Evolutionary conservation across 2,888 invertebrate species (phyloP), one percentile per base, ranked within the genome.

Genomic region (Elmis aenea): DNA sequence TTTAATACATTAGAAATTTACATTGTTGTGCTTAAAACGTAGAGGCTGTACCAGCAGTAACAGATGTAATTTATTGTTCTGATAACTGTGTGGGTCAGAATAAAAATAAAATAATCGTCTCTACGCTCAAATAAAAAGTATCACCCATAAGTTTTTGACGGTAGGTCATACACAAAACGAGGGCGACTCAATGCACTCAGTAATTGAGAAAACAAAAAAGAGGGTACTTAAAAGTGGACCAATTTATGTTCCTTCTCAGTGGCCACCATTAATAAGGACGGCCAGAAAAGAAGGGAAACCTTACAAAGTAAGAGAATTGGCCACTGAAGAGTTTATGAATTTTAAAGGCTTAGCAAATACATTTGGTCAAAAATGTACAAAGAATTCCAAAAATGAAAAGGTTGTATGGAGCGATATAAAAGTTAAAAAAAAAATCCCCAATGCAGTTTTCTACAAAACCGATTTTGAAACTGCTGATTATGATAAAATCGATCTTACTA

Each of bases 91-190:
- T 26, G 2, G 24, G 24, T 31, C 23, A 31, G 21, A 31, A 31
- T 31, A 15, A 31, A 24, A 24, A 24, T 31, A 23, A 22, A 23
- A 31, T 23, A 5, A n/a, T 30, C 9, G 12, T 30, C 3, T 30
- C 23, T 3, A 22, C 20, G 10, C 15, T 4, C 10, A 23, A 9
- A 26, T 38, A 11, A 38, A 28, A 4, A 20, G 10, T 13, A 38
- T 33, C 16, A 34, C 38, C 6, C 34, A 38, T 22, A 38, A 38
- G 20, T 38, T 24, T 34, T 18, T 38, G 3, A 37, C 22, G 10
- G 33, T 25, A 12, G 38, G 38, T 13, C 38, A 38, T 21, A 38
- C 26, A 3, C 33, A 38, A 33, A 38, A 38, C 11, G 33, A 38
- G n/a, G 38, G 38, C 3, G 38, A 33, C 16, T 26, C 20, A 5